Evolutionary conservation across 2,888 invertebrate species (phyloP), one percentile per base, ranked within the genome.

Genomic region (Trichopria drosophilae): DNA sequence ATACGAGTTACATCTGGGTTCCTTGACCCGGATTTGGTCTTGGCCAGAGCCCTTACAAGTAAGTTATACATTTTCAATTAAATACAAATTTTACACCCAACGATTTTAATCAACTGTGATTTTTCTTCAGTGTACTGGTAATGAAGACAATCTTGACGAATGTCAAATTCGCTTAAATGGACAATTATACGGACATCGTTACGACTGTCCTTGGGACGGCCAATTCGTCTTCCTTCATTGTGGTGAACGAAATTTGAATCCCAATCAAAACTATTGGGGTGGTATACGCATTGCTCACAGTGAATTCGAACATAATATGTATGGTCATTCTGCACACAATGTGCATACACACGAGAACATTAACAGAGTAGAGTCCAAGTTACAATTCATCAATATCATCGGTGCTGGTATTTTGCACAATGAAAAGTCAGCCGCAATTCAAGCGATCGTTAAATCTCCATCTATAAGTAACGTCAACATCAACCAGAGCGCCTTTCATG

Each of bases 391-490:
- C 0, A 87, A 90, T 62, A 89, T 99, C 37, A 83, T 86, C 40
- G 94, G 96, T 3, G 99, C 97, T 41, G 99, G 99, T 16, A 87
- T 95, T 57, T 78, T 98, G 18, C 99, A 99, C 67, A 94, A 92
- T 65, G 94, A 97, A 71, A 93, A 92, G 73, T 90, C 92, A 0
- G 89, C 96, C 0, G 93, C 98, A 0, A 79, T 99, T 41, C 92
- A 96, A 72, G 85, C 92, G 19, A 87, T 97, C 22, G 86, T 89
- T 63, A 89, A 91, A 67, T 90, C 92, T 58, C 97, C 98, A 0
- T 76, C 75, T 29, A 84, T 92, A 15, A 84, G 85, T 61, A 86
- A 88, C 50, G 88, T 97, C 0, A 90, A 89, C 60, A 86, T 99
- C 12, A 84, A 83, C 6, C 82, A 87, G 61, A 88, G 90, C 57